These are phyloP conservation scores for Dreissena rostriformis DNA, from an alignment of 1,140 invertebrate genomes.

Conservation along the genomic window DNA sequence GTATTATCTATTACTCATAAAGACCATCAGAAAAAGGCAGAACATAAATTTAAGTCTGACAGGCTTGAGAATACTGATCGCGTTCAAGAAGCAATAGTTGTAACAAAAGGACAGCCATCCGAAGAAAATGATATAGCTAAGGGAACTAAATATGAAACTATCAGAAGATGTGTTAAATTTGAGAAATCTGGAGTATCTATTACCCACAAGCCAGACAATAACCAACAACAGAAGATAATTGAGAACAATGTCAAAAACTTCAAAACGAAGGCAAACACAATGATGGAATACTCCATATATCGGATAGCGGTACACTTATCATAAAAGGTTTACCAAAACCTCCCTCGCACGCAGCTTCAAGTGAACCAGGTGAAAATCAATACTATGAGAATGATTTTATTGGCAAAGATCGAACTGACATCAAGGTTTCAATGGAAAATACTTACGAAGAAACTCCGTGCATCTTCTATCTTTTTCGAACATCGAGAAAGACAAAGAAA, in stretches of 20 bases:
- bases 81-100: not conserved
- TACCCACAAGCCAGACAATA: not conserved
- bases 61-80: not conserved
- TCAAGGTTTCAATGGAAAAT: conserved; percentile 21
- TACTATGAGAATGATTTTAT: conserved; percentile 5
- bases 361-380: not conserved
- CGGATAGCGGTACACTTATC: conserved; percentile 41
- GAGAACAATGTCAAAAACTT: not conserved
- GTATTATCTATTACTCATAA: conserved; percentile 14
- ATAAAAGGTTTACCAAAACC: conserved; percentile 32
- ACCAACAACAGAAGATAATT: no score
- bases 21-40: not conserved
- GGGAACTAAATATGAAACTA: not conserved
- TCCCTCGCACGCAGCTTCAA: not conserved
- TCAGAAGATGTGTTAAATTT: not conserved
- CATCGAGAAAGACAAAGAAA: not conserved
- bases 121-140: not conserved
- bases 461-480: no score
- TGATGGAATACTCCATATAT: conserved; percentile 16
- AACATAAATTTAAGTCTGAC: not conserved
- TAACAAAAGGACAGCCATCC: not conserved
- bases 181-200: not conserved
- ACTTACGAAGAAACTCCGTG: not conserved
- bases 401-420: not conserved
- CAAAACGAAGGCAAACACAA: not conserved